These are phyloP conservation scores for Bombyx mandarina DNA, from an alignment of 1,140 invertebrate genomes.

Conservation along the genomic window DNA sequence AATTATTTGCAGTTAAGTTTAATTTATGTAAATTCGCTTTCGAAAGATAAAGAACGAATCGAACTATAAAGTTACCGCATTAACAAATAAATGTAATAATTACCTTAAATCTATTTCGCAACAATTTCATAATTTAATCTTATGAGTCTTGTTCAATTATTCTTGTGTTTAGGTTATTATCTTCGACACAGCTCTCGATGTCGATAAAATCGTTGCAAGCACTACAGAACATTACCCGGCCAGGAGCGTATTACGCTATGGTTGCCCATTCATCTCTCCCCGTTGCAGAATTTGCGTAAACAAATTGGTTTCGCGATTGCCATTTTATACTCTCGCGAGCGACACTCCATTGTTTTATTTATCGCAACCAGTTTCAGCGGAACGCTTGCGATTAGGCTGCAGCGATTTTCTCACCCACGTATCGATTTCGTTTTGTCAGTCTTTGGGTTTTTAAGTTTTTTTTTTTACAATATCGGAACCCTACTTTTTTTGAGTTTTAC, in stretches of 20 bases:
- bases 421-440: conserved; percentile 59
- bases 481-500: no score
- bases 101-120: no score
- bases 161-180: no score
- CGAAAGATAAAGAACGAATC: no score
- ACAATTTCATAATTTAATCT: no score
- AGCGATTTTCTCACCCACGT: conserved; percentile 61
- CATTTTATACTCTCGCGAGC: conserved; percentile 66
- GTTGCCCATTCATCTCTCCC: conserved; percentile 65
- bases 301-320: conserved; percentile 71
- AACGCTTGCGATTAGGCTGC: conserved; percentile 58
- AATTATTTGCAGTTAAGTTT: no score
- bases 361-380: conserved; percentile 61
- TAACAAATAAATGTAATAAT: no score
- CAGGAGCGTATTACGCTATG: conserved; percentile 59
- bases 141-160: no score
- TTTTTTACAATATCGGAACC: neutral
- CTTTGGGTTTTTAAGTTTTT: conserved; percentile 15
- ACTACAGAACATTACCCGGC: conserved; percentile 34
- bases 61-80: no score
- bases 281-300: conserved; percentile 71
- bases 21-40: no score
- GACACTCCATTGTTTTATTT: conserved; percentile 68
- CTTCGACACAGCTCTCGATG: conserved; percentile 14
- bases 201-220: conserved; percentile 20